Evolutionary conservation across 2,888 invertebrate species (phyloP), one percentile per base, ranked within the genome.

Genomic region (Callyntrura guangdongensis): DNA sequence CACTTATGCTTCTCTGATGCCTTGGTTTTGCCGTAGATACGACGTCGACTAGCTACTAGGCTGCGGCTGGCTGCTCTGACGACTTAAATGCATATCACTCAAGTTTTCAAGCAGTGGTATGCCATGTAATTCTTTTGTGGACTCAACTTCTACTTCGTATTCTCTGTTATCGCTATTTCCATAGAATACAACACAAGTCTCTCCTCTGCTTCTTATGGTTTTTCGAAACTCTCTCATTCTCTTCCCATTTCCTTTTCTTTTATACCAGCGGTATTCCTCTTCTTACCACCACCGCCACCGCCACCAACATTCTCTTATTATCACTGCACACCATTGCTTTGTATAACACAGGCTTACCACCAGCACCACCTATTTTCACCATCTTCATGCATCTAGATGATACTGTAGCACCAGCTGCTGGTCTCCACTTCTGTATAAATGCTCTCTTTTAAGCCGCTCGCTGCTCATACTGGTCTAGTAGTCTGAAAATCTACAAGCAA

Each of bases 71-170:
- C 45, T 74, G 47, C 77, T 53, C 20, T 12, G 36, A n/a, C 25
- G 20, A 61, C 79, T 56, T 81, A 4, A 82, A 64, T 20, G 36
- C 45, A 64, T 64, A 22, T 45, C 82, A 82, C 64, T 61, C 59
- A 53, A 49, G 47, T 14, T 67, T 81, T 72, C 36, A 81, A 61
- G 81, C 85, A 74, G 36, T 85, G 74, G 69, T 49, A 74, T 77
- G 22, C 86, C 22, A 61, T 87, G 72, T 74, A 85, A 82, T 85
- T 89, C 89, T 89, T 85, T 85, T 72, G 69, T 85, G 47, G 84
- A 84, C 69, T 85, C 81, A 36, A 67, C 85, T 81, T 27, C 90
- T 90, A 45, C 47, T 11, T 20, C 20, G 9, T 77, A 17, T 47
- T 82, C 64, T 82, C 22, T 36, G 9, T 81, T 45, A 59, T 20